Base-by-base conservation (phyloP, 1,140 invertebrate genomes). In the Drosophila eugracilis region DNA sequence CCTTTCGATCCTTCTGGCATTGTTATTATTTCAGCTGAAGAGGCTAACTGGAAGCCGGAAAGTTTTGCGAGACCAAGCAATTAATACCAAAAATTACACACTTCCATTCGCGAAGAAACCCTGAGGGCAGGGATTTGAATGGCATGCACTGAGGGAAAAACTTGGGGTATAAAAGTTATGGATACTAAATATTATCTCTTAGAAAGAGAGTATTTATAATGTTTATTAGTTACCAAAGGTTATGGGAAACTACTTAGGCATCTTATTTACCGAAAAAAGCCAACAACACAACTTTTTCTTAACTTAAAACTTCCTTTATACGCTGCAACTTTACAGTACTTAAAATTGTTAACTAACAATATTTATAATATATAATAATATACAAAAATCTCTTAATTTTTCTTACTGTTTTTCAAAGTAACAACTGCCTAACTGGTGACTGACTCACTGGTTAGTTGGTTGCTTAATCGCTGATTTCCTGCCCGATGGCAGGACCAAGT, bases 401-500 rank as follows among this genome's bases (percentile, higher is more conserved):
- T 50, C 15, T 57, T 3, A 4, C 7, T 0, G 5, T 30, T 52
- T 22, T 36, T 7, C n/a, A 2, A 10, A 36, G 14, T 53, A 58
- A 52, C 10, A 59, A 32, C 57, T 39, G 52, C 52, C 36, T 39
- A n/a, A 28, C 59, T 62, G 59, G 36, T 44, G 59, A 60, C 58
- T 66, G 63, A 48, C 44, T 62, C 21, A 32, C 58, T 67, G 63
- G 83, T 86, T 85, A 75, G 73, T 88, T 81, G 73, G 45, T 75
- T 86, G 81, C 58, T 81, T 86, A 86, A 86, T 86, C 83, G 83
- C 78, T 86, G 81, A 86, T 86, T 86, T 86, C 81, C 81, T 88
- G 81, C 83, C 60, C 39, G 49, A 44, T 52, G 49, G 37, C 72
- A 85, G 81, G 80, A 85, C 83, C 55, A 88, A 86, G 83, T 86